phyloP scores from a whole-genome alignment of 2,113 vertebrate genomes.

The Phrynosoma platyrhinos region DNA sequence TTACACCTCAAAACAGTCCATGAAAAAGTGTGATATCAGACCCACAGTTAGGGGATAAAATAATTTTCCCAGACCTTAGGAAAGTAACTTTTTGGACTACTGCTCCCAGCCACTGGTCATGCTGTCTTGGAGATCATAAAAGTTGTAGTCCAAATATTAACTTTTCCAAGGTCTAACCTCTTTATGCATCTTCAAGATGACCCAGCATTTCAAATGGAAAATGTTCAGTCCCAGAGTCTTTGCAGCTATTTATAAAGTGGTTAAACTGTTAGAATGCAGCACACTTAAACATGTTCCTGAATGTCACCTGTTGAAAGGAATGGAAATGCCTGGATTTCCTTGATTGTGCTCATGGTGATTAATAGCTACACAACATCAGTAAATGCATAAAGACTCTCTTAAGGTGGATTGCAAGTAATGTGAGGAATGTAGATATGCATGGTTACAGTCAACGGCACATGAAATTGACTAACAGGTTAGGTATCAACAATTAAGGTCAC shows the following conservation, averaged over 20 bases:
- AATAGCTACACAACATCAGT: background rate
- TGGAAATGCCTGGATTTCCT: background rate
- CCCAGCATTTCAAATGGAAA: background rate
- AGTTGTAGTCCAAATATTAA: background rate
- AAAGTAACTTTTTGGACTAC: too few relatives aligned
- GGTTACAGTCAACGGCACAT: background rate
- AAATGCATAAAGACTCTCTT: background rate
- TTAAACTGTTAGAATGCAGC: background rate
- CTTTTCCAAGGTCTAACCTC: background rate
- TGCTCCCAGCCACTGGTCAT: too few relatives aligned
- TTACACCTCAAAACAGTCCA: background rate
- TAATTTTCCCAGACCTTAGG: too few relatives aligned
- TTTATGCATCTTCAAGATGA: background rate
- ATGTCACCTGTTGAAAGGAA: background rate
- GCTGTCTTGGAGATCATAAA: too few relatives aligned
- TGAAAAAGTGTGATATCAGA: background rate
- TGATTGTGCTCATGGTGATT: conserved; percentile 3
- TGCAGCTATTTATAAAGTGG: background rate
- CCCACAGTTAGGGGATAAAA: background rate
- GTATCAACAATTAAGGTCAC: too few relatives aligned
- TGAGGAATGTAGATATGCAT: conserved; percentile 2
- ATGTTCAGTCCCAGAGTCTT: background rate
- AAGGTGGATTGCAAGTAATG: background rate
- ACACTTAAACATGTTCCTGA: background rate
- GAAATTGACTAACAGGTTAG: too few relatives aligned